Evolutionary conservation across 1,140 invertebrate species (phyloP).

Genomic region (Hydropsyche tenuis): DNA sequence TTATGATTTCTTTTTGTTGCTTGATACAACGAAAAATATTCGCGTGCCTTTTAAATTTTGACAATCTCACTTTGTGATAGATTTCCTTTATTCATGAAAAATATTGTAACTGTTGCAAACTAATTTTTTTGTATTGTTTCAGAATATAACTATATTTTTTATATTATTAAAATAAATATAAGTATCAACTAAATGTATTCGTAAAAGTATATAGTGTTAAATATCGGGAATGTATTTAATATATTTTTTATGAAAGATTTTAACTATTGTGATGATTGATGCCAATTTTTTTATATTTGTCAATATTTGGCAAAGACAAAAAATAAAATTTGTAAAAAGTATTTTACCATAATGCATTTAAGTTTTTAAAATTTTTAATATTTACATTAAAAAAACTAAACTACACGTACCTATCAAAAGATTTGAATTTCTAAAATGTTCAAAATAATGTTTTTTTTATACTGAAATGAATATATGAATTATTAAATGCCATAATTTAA

Average conservation of each 20-base stretch:
- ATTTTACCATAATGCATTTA: constrained; percentile 1
- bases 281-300: constrained; percentile 50
- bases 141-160: too few relatives aligned
- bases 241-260: constrained; percentile 46
- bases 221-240: constrained; percentile 52
- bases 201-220: too few relatives aligned
- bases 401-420: constrained; percentile 43
- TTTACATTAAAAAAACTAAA: not conserved
- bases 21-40: not conserved
- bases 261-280: constrained; percentile 57
- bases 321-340: constrained; percentile 14
- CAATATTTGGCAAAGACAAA: constrained; percentile 41
- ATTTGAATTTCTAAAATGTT: not conserved
- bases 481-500: not conserved
- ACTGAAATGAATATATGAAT: constrained; percentile 1
- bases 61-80: not conserved
- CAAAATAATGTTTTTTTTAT: too few relatives aligned
- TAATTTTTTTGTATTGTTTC: too few relatives aligned
- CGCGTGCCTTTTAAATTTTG: too few relatives aligned
- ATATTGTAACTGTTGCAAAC: too few relatives aligned
- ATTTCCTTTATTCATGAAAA: too few relatives aligned
- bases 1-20: not conserved
- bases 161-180: too few relatives aligned
- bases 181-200: too few relatives aligned
- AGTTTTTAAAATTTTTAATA: not conserved